These are phyloP conservation scores for Phyllotis vaccarum DNA, from an alignment of 2,797 vertebrate genomes.

Conservation along the genomic window DNA sequence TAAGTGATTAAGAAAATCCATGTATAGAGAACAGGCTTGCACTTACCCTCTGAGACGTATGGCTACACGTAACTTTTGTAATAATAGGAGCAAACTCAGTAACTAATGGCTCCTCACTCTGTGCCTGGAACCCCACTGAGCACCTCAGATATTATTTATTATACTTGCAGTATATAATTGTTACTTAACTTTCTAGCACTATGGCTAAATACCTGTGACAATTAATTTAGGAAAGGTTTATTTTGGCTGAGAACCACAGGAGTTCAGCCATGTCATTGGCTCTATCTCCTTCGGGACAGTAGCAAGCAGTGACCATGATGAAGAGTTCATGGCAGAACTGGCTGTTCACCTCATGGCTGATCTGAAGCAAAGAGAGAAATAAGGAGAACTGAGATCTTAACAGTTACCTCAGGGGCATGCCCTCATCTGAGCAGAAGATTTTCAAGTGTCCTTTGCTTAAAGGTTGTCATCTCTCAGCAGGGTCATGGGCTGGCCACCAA, in stretches of 20 bases:
- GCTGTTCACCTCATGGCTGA: not conserved
- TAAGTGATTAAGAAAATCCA: not conserved
- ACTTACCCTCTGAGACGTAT: not conserved
- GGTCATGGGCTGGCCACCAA: not conserved
- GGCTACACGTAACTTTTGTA: not conserved
- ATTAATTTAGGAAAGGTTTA: not conserved
- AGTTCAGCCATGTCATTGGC: not conserved
- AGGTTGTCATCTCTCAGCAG: not conserved
- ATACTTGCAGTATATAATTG: too few species aligned
- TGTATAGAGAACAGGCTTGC: not conserved
- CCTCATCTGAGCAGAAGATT: not conserved
- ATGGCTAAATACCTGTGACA: not conserved
- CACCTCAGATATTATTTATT: not conserved
- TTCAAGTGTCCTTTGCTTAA: not conserved
- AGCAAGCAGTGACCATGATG: too few species aligned
- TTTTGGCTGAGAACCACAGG: not conserved
- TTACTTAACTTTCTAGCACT: not conserved
- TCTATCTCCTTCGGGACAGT: not conserved
- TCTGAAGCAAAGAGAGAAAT: not conserved
- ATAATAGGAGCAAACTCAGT: not conserved
- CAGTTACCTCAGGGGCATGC: not conserved
- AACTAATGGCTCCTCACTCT: not conserved
- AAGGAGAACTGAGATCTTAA: not conserved
- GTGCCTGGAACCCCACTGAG: not conserved
- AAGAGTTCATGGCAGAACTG: not conserved